These are phyloP conservation scores for Ectobius pallidus DNA, from an alignment of 2,888 invertebrate genomes.

Conservation along the genomic window DNA sequence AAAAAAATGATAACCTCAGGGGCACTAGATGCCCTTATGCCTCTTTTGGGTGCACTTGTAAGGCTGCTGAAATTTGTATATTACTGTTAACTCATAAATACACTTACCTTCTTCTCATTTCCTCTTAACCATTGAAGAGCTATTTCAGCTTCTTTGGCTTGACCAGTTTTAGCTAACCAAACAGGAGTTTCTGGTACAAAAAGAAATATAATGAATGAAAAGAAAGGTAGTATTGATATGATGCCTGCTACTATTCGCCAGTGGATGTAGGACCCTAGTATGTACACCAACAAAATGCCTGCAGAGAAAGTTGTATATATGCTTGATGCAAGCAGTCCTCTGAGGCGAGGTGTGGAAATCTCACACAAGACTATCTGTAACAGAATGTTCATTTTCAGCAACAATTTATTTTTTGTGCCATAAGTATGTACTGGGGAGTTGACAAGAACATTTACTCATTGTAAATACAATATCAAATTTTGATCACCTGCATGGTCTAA, in stretches of 20 bases:
- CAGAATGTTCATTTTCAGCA: too few relatives aligned
- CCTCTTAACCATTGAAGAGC: conserved; percentile 60
- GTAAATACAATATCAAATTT: too few relatives aligned
- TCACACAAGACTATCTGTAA: conserved; percentile 75
- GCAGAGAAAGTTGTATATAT: conserved; percentile 76
- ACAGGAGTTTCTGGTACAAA: conserved; percentile 77
- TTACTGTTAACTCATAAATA: too few relatives aligned
- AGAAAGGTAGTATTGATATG: conserved; percentile 63
- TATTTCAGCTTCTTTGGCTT: conserved; percentile 59
- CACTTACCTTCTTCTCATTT: conserved; percentile 51
- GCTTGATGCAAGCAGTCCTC: conserved; percentile 72
- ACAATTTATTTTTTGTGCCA: too few relatives aligned
- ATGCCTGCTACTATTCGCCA: conserved; percentile 75
- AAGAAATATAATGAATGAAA: conserved; percentile 66
- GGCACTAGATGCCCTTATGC: too few relatives aligned
- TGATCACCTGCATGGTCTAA: too few relatives aligned
- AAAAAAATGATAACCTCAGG: too few relatives aligned
- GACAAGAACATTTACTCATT: too few relatives aligned
- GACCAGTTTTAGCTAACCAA: conserved; percentile 71
- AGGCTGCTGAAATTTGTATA: too few relatives aligned
- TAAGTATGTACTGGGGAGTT: too few relatives aligned
- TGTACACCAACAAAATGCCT: conserved; percentile 76
- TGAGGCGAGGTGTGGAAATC: conserved; percentile 72
- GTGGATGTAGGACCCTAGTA: conserved; percentile 68
- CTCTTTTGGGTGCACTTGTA: too few relatives aligned